Evolutionary conservation across 2,888 invertebrate genomes (phyloP), one percentile per base, ranked within the genome.

Genomic region (Hedya salicella): DNA sequence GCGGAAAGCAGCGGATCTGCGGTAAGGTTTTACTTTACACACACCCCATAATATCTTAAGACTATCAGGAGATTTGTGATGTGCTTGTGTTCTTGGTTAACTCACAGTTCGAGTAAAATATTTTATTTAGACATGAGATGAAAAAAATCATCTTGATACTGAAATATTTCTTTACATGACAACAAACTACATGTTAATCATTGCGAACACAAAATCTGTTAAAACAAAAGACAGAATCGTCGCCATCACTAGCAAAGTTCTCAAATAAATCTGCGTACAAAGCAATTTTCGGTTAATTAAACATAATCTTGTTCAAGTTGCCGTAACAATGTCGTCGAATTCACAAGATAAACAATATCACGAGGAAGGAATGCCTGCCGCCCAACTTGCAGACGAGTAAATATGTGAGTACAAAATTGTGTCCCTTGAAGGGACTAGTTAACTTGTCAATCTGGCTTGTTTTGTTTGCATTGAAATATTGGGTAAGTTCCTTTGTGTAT

Each of bases 271-370:
- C 71, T 73, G 46, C 62, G 59, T 68, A 70, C 63, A 68, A 71
- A 69, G 70, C 72, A 69, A 69, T 71, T 67, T 70, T 70, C 66
- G 68, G 69, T 70, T 75, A 76, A 77, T 73, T 74, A 73, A 77
- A 75, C 73, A 73, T 72, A 76, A 78, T 77, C 73, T 74, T 70
- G 63, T 67, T 70, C 66, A 61, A 69, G 70, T 75, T 75, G 67
- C 69, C 73, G 56, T 54, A 62, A 66, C 53, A 40, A 56, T 61
- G 54, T 59, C 65, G 44, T 46, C 62, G 52, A 59, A 66, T 50
- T 66, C 53, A 52, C 4, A 57, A 62, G 67, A 57, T 57, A 62
- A 62, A 67, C 62, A 67, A 56, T 62, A 52, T 44, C 60, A 62
- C 69, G 68, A 68, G 62, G 62, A 71, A 74, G 39, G 52, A 54